These are phyloP conservation scores for Neodiprion virginianus DNA, from an alignment of 1,140 invertebrate genomes.

Conservation along the genomic window DNA sequence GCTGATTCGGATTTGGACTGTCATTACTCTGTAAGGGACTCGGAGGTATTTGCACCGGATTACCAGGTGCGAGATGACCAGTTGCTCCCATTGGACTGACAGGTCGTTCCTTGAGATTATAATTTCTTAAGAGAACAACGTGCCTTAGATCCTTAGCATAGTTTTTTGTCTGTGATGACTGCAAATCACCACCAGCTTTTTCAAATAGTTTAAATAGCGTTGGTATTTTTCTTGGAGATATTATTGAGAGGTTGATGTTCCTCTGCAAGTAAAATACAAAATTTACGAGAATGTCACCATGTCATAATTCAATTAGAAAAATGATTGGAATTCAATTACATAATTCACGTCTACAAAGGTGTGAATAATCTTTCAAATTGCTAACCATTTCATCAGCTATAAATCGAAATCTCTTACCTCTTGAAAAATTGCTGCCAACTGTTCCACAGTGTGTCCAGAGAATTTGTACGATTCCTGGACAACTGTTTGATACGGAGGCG, in stretches of 20 bases:
- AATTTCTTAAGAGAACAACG: conserved; percentile 73
- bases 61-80: conserved; percentile 47
- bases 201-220: conserved; percentile 80
- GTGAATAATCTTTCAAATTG: conserved; percentile 19
- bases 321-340: neutral
- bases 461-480: conserved; percentile 81
- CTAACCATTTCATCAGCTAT: conserved; percentile 28
- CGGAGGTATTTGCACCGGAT: conserved; percentile 54
- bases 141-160: conserved; percentile 89
- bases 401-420: conserved; percentile 62
- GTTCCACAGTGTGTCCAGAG: conserved; percentile 75
- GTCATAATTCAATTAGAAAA: neutral
- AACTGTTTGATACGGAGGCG: conserved; percentile 88
- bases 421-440: conserved; percentile 75
- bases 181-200: conserved; percentile 84
- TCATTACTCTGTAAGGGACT: conserved; percentile 67
- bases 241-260: conserved; percentile 85
- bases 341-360: neutral
- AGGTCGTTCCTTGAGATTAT: conserved; percentile 81
- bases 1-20: conserved; percentile 62
- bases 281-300: conserved; percentile 16
- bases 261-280: conserved; percentile 64
- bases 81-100: conserved; percentile 69
- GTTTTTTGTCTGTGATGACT: conserved; percentile 82
- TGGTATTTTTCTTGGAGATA: conserved; percentile 88